Evolutionary conservation across 2,113 vertebrate genomes (phyloP).

Genomic region (Raphicerus campestris): DNA sequence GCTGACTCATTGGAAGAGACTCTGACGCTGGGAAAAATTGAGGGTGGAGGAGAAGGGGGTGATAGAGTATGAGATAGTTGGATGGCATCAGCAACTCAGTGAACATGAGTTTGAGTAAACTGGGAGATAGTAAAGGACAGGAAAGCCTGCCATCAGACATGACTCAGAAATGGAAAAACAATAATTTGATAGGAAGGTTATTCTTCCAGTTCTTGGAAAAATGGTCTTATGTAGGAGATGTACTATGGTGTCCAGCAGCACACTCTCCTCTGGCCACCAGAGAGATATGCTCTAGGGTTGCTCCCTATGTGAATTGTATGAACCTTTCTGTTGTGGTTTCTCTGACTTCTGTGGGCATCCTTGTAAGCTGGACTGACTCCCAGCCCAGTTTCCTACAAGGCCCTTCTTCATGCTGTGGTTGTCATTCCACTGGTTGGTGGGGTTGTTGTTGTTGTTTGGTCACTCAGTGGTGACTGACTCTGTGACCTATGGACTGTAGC

Average conservation of each 20-base stretch:
- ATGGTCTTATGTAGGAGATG: background rate
- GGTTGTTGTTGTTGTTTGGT: background rate
- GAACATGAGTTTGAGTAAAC: background rate
- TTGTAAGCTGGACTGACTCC: background rate
- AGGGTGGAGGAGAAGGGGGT: background rate
- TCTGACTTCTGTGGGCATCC: background rate
- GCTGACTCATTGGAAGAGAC: background rate
- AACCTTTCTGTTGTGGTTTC: background rate
- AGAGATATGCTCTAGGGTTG: background rate
- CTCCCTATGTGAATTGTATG: background rate
- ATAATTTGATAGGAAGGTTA: background rate
- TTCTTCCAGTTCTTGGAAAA: background rate
- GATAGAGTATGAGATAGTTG: background rate
- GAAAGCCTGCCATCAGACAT: background rate
- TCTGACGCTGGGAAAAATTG: background rate
- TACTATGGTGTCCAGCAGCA: background rate
- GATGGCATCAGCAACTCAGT: background rate
- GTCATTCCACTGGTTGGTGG: background rate
- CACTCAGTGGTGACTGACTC: background rate
- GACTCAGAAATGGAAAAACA: background rate
- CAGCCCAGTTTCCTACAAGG: background rate
- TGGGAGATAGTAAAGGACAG: background rate
- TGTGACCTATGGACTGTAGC: background rate
- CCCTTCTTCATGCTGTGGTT: background rate
- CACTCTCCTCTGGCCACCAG: background rate